phyloP scores from a whole-genome alignment of 1,140 invertebrate genomes.

The Drosophila seguyi region DNA sequence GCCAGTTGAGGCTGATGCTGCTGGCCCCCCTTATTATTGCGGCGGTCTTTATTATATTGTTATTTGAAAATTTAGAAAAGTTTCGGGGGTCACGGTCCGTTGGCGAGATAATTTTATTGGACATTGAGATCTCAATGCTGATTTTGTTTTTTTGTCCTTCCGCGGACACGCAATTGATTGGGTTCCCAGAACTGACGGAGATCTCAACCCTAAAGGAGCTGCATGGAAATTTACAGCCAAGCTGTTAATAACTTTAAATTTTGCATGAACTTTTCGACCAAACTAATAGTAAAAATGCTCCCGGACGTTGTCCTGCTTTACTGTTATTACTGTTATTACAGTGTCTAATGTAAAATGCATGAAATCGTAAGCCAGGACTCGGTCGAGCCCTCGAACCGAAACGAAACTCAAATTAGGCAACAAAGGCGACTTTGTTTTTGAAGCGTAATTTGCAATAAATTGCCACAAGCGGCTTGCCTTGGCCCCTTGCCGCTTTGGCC shows the following conservation, averaged over 20 bases:
- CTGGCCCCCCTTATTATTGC: slow-evolving; percentile 21
- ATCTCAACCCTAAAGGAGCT: too few relatives aligned
- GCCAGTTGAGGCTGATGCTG: slow-evolving; percentile 55
- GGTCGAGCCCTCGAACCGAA: slow-evolving; percentile 27
- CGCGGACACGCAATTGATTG: slow-evolving; percentile 26
- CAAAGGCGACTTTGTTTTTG: slow-evolving; percentile 73
- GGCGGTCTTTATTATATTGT: slow-evolving; percentile 60
- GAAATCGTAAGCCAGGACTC: slow-evolving; percentile 51
- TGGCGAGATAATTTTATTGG: slow-evolving; percentile 35
- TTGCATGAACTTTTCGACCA: slow-evolving; percentile 33
- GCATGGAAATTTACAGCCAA: background rate
- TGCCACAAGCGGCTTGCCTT: slow-evolving; percentile 60
- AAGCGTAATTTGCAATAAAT: slow-evolving; percentile 83
- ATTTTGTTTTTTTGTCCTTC: slow-evolving; percentile 30
- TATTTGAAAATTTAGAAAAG: slow-evolving; percentile 55
- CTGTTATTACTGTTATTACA: slow-evolving; percentile 53
- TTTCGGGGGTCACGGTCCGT: slow-evolving; percentile 42
- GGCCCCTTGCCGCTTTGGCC: slow-evolving; percentile 20
- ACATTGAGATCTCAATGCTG: slow-evolving; percentile 43
- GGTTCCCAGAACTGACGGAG: slow-evolving; percentile 2
- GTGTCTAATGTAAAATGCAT: slow-evolving; percentile 68
- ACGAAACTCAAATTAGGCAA: slow-evolving; percentile 72
- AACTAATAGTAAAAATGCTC: slow-evolving; percentile 40
- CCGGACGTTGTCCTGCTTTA: slow-evolving; percentile 23
- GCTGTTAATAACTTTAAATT: slow-evolving; percentile 41